Conservation (phyloP, 2,113 vertebrate genomes). For the Syngnathus floridae region DNA sequence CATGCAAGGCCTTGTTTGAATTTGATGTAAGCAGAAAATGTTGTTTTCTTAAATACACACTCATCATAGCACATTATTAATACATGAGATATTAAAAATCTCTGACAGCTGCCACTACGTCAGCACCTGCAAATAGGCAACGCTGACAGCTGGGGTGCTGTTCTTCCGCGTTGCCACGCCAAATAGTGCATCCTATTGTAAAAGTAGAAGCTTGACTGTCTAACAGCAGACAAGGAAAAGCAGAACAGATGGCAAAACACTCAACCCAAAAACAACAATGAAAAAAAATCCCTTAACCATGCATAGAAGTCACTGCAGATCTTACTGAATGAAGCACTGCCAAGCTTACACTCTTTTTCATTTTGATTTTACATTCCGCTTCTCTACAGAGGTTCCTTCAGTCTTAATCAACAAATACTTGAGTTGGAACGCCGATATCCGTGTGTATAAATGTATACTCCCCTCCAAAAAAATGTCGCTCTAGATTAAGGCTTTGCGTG, state of each 20-base stretch:
- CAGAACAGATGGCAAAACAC: slow-evolving; percentile 5
- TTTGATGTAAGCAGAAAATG: too few species aligned
- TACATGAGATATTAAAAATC: too few species aligned
- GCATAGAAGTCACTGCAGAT: too few species aligned
- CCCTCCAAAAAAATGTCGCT: too few species aligned
- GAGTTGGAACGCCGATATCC: slow-evolving; percentile 1
- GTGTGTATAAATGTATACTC: background rate
- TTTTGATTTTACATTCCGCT: slow-evolving; percentile 10
- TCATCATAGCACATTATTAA: too few species aligned
- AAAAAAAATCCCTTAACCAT: background rate
- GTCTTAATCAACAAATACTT: background rate
- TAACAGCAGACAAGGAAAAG: slow-evolving; percentile 9
- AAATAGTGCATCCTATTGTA: background rate
- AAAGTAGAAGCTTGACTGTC: background rate
- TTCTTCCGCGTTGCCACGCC: too few species aligned
- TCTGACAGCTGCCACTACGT: too few species aligned
- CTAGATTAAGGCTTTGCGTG: too few species aligned
- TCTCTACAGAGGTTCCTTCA: slow-evolving; percentile 1
- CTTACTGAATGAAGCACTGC: slow-evolving; percentile 1
- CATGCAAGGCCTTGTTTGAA: too few species aligned
- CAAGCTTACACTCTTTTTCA: slow-evolving; percentile 5
- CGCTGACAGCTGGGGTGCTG: too few species aligned
- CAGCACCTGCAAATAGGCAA: too few species aligned
- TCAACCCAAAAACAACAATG: background rate
- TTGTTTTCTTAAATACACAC: too few species aligned